Evolutionary conservation across 1,140 invertebrate genomes (phyloP).

Genomic region (Telenomus remus): DNA sequence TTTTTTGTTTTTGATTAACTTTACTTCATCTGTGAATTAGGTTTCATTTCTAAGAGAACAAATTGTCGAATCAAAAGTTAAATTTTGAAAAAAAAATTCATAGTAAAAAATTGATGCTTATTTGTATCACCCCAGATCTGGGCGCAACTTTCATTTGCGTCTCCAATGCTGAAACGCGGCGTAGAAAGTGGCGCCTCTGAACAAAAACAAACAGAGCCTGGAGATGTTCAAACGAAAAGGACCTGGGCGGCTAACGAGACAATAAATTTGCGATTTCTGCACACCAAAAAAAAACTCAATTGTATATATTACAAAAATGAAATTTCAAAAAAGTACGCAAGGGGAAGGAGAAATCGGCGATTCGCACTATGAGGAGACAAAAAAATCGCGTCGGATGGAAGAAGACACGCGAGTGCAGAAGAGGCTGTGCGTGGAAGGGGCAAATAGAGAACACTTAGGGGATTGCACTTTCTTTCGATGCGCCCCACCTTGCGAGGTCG

Average conservation of each 20-base stretch:
- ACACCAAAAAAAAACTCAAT: too few species aligned
- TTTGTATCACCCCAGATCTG: slow-evolving; percentile 53
- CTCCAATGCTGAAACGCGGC: slow-evolving; percentile 13
- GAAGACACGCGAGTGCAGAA: slow-evolving; percentile 30
- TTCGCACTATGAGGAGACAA: not conserved
- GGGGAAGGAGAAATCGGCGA: not conserved
- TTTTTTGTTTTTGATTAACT: too few species aligned
- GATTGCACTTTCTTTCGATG: slow-evolving; percentile 56
- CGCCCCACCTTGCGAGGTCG: slow-evolving; percentile 54
- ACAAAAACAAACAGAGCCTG: slow-evolving; percentile 17
- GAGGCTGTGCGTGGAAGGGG: slow-evolving; percentile 11
- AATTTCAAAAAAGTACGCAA: not conserved
- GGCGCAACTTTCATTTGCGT: slow-evolving; percentile 47
- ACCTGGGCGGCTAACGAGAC: not conserved
- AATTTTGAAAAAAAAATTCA: too few species aligned
- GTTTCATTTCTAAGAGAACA: too few species aligned
- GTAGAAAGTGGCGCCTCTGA: slow-evolving; percentile 42
- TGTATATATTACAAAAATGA: too few species aligned
- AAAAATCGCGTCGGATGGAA: slow-evolving; percentile 1
- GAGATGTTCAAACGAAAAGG: slow-evolving; percentile 20
- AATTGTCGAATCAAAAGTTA: too few species aligned
- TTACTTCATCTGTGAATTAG: too few species aligned
- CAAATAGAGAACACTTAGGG: slow-evolving; percentile 52
- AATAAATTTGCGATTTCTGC: not conserved
- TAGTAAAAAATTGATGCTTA: slow-evolving; percentile 12